These are phyloP conservation scores for Eulemur rubriventer DNA, from an alignment of 2,797 vertebrate genomes.

Conservation along the genomic window DNA sequence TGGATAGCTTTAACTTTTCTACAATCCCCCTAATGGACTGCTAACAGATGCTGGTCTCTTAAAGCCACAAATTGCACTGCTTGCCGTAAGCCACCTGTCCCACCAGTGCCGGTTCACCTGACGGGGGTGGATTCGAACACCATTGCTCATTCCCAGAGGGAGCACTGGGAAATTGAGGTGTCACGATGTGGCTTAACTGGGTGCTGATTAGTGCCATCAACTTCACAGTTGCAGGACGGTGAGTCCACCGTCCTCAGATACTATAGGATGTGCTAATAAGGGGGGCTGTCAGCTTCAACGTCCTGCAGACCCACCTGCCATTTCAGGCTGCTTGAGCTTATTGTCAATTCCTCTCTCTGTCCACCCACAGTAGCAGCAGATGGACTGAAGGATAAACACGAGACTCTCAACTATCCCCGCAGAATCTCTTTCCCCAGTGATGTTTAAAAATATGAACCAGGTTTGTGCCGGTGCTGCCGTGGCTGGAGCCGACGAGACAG, in stretches of 20 bases:
- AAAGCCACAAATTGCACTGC: not conserved
- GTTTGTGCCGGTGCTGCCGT: not conserved
- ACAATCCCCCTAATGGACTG: not conserved
- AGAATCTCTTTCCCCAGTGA: not conserved
- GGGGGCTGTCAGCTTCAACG: not conserved
- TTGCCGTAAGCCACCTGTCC: not conserved
- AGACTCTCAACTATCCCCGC: not conserved
- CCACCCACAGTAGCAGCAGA: not conserved
- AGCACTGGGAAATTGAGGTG: not conserved
- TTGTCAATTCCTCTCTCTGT: rapidly evolving
- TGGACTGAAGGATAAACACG: not conserved
- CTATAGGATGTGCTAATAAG: rapidly evolving
- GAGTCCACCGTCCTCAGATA: not conserved
- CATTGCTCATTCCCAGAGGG: not conserved
- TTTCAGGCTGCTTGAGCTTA: not conserved
- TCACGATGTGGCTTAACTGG: not conserved
- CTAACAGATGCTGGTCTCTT: not conserved
- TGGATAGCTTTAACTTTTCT: not conserved
- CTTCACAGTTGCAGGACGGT: not conserved
- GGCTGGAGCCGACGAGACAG: not conserved
- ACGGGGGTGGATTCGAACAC: not conserved
- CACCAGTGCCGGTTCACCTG: not conserved
- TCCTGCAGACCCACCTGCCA: not conserved
- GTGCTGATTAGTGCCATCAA: not conserved
- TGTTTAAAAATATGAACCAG: not conserved